These are phyloP conservation scores for Leucania comma DNA, from an alignment of 2,888 invertebrate species.

Conservation along the genomic window DNA sequence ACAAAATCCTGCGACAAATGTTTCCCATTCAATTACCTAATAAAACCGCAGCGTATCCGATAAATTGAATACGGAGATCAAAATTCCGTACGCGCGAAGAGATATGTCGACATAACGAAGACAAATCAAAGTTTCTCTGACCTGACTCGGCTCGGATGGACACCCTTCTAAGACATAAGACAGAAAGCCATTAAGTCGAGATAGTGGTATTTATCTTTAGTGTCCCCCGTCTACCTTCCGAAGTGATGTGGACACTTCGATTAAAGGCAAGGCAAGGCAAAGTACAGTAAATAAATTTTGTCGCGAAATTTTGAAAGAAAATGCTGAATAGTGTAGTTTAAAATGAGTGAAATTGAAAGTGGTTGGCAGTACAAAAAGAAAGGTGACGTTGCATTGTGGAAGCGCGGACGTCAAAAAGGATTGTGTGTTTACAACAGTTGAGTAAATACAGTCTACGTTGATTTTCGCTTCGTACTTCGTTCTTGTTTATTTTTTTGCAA, in stretches of 20 bases:
- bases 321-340: slow-evolving; percentile 29
- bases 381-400: slow-evolving; percentile 20
- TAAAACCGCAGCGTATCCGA: slow-evolving; percentile 63
- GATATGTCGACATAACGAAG: slow-evolving; percentile 87
- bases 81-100: slow-evolving; percentile 76
- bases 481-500: slow-evolving; percentile 19
- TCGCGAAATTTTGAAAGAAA: slow-evolving; percentile 29
- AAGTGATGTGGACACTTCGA: slow-evolving; percentile 79
- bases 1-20: slow-evolving; percentile 36
- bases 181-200: slow-evolving; percentile 86
- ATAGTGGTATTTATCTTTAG: slow-evolving; percentile 87
- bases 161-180: slow-evolving; percentile 81
- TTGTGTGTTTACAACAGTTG: slow-evolving; percentile 44
- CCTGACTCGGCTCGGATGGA: slow-evolving; percentile 79
- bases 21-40: slow-evolving; percentile 45
- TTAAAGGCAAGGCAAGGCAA: slow-evolving; percentile 64
- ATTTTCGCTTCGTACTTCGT: slow-evolving; percentile 28
- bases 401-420: slow-evolving; percentile 43
- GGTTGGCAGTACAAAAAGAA: slow-evolving; percentile 36
- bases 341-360: slow-evolving; percentile 46
- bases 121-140: slow-evolving; percentile 86
- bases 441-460: slow-evolving; percentile 40
- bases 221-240: slow-evolving; percentile 72
- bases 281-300: slow-evolving; percentile 64
- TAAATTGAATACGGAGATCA: slow-evolving; percentile 74